Percentiles rank a stretch among this genome's conserved stretches.
Evolutionary conservation across 2,113 vertebrate species (phyloP).

Genomic region (Scytalopus superciliaris): DNA sequence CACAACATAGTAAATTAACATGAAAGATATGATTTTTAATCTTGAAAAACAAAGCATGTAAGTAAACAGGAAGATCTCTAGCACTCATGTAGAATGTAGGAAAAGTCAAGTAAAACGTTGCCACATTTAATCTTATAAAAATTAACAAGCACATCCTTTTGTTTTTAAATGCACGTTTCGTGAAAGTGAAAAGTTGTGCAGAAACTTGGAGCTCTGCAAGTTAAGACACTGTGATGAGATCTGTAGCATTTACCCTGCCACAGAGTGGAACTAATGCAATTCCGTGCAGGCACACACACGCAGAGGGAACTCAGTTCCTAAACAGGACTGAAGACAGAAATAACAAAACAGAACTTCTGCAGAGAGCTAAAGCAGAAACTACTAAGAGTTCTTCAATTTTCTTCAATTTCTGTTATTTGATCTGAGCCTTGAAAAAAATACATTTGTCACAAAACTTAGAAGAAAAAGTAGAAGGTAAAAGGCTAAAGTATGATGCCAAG

Average conservation of each 20-base stretch:
- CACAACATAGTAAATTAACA: background rate
- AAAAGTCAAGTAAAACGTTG: background rate
- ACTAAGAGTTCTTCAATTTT: background rate
- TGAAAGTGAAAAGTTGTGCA: background rate
- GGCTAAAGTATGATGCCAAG: background rate
- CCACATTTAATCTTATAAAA: background rate
- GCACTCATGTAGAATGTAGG: rapidly evolving
- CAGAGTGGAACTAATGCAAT: slow-evolving; percentile 13
- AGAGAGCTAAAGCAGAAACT: background rate
- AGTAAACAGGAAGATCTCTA: background rate
- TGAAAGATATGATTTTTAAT: background rate
- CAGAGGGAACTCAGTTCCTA: background rate
- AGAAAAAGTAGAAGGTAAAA: background rate
- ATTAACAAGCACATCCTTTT: background rate
- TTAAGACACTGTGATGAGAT: background rate
- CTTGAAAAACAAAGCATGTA: background rate
- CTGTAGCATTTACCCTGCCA: background rate
- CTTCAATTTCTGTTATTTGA: background rate
- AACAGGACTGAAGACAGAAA: background rate
- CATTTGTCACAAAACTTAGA: background rate
- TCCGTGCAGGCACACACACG: background rate
- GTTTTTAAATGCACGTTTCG: background rate
- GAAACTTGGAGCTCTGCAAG: background rate
- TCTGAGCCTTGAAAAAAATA: background rate
- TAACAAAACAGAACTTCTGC: background rate